Evolutionary conservation across 2,113 vertebrate species (phyloP).

Genomic region (Rhegmatorhina hoffmannsi): DNA sequence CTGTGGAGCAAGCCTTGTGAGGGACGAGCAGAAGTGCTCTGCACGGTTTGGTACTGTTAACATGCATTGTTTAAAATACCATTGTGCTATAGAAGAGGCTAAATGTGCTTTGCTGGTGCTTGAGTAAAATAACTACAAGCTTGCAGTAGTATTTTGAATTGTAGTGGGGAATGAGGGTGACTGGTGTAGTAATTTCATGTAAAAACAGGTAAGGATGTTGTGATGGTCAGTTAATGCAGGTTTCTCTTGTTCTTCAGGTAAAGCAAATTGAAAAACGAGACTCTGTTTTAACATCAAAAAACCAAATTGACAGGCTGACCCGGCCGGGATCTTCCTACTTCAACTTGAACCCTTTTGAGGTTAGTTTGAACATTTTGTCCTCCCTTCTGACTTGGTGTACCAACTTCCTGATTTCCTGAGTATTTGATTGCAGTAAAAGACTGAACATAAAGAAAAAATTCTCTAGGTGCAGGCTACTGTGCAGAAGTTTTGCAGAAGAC

Average conservation of each 20-base stretch:
- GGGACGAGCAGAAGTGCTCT: background rate
- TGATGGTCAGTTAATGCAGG: background rate
- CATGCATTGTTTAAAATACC: background rate
- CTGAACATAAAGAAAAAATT: background rate
- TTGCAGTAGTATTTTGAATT: background rate
- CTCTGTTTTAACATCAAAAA: slow-evolving; percentile 95
- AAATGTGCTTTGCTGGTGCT: background rate
- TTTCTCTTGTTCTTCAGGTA: slow-evolving; percentile 78
- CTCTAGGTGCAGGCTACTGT: background rate
- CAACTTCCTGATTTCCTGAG: background rate
- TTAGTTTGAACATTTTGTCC: slow-evolving; percentile 18
- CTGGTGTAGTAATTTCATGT: accelerated
- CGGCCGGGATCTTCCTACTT: slow-evolving; percentile 95
- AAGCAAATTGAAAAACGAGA: slow-evolving; percentile 99
- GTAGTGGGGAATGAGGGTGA: accelerated
- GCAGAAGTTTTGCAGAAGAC: background rate
- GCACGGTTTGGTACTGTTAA: background rate
- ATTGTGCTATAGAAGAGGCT: background rate
- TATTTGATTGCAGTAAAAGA: background rate
- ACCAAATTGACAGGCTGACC: slow-evolving; percentile 95
- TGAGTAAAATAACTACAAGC: background rate
- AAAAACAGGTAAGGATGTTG: background rate
- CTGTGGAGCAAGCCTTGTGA: background rate
- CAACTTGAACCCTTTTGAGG: slow-evolving; percentile 98
- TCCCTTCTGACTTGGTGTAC: background rate